Conservation (phyloP, 2,113 vertebrate species). For the Seriola dumerili region DNA sequence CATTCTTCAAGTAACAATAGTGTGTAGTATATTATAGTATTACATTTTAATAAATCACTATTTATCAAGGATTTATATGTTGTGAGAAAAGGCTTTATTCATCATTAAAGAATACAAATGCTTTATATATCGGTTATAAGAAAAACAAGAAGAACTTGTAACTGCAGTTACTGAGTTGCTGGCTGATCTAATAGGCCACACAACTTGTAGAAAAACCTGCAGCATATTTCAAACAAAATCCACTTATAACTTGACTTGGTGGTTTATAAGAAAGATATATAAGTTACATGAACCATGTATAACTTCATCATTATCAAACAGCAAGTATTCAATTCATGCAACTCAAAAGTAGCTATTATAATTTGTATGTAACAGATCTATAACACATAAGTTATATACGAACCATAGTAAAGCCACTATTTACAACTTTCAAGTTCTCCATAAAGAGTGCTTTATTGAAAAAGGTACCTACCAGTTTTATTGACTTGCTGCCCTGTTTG, state of each 20-base stretch:
- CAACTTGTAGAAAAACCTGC: not conserved
- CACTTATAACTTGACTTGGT: not conserved
- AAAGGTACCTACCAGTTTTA: not conserved
- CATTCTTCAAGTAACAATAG: not conserved
- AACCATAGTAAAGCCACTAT: not conserved
- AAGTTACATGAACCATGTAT: no score
- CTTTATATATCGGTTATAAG: not conserved
- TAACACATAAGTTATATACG: not conserved
- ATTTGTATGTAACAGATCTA: not conserved
- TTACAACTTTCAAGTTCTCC: no score
- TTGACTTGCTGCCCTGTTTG: not conserved
- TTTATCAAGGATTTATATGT: not conserved
- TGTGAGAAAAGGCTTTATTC: not conserved
- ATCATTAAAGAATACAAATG: not conserved
- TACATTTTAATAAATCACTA: not conserved
- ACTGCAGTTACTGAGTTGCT: no score
- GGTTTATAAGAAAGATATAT: no score
- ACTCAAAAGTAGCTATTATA: not conserved
- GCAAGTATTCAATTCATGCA: not conserved
- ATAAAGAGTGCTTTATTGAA: not conserved
- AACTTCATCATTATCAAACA: not conserved
- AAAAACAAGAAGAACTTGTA: no score
- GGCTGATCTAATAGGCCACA: no score
- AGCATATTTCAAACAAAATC: not conserved
- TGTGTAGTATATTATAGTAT: not conserved